Conservation (phyloP, 35 echinoderm and acorn worm genomes). For the Acanthaster planci region DNA sequence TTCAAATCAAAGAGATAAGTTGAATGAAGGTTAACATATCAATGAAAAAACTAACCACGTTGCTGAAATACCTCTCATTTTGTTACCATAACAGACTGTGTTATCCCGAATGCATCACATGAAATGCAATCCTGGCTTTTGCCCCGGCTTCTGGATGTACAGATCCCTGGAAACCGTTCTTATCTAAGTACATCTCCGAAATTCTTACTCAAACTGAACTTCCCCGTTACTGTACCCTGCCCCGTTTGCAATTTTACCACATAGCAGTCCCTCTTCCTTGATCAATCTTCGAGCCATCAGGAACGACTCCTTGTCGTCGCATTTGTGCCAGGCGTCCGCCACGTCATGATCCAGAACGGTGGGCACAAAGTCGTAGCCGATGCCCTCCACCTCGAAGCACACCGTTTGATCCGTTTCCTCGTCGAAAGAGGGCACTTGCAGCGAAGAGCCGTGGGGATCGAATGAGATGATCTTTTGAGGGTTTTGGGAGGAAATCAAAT, state of each 20-base stretch:
- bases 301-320: conserved; percentile 86
- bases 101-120: no score
- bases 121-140: no score
- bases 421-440: conserved; percentile 58
- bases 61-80: no score
- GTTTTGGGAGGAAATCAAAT: not conserved
- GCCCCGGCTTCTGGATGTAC: no score
- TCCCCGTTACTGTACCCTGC: no score
- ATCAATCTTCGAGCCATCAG: conserved; percentile 78
- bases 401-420: conserved; percentile 51
- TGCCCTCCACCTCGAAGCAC: conserved; percentile 83
- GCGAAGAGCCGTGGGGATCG: conserved; percentile 76
- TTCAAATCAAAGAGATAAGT: no score
- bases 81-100: no score
- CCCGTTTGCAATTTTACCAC: conserved; percentile 58
- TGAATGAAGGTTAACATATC: no score
- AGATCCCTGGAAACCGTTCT: no score
- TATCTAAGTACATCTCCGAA: no score
- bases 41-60: no score
- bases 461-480: conserved; percentile 23
- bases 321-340: conserved; percentile 76
- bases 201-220: no score
- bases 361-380: conserved; percentile 90
- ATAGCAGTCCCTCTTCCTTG: conserved; percentile 82
- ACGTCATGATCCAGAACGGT: conserved; percentile 74